A percentile compares a stretch with the other conserved stretches of the same genome.
phyloP scores from a whole-genome alignment of 2,797 vertebrate species.

The Taenioides sp. region DNA sequence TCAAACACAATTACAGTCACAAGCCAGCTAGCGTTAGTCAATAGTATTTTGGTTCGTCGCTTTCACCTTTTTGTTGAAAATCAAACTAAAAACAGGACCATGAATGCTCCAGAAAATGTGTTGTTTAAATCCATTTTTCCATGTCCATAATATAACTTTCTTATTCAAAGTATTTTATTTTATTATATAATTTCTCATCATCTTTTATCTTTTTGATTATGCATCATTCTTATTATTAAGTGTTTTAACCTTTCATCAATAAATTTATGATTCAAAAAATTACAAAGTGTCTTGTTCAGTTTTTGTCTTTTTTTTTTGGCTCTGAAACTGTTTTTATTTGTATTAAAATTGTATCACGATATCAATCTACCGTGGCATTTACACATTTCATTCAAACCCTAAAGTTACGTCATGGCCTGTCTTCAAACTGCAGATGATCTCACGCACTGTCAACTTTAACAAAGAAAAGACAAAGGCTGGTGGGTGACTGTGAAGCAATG shows the following conservation, averaged over 20 bases:
- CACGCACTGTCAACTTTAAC: not conserved
- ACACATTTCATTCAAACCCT: not conserved
- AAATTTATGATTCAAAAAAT: not conserved
- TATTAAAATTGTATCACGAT: not conserved
- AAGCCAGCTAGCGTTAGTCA: too few relatives aligned
- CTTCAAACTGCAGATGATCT: not conserved
- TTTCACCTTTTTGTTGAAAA: too few relatives aligned
- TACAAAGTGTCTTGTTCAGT: not conserved
- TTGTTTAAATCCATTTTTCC: too few relatives aligned
- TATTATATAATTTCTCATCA: too few relatives aligned
- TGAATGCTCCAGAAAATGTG: too few relatives aligned
- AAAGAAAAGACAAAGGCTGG: slow-evolving; percentile 52
- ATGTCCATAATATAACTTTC: too few relatives aligned
- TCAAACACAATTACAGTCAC: too few relatives aligned
- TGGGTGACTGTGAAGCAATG: slow-evolving; percentile 67
- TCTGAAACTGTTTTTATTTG: not conserved
- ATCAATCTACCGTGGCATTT: not conserved
- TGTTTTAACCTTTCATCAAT: not conserved
- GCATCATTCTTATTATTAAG: not conserved
- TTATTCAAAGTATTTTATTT: too few relatives aligned
- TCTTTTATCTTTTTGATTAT: too few relatives aligned
- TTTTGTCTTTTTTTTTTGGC: not conserved
- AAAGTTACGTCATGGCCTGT: not conserved
- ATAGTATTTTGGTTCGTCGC: too few relatives aligned
- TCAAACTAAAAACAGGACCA: too few relatives aligned